A percentile compares a stretch with the other conserved stretches of the same genome.
These are phyloP conservation scores for Sus scrofa DNA, from an alignment of 2,113 vertebrate genomes.

Conservation along the genomic window DNA sequence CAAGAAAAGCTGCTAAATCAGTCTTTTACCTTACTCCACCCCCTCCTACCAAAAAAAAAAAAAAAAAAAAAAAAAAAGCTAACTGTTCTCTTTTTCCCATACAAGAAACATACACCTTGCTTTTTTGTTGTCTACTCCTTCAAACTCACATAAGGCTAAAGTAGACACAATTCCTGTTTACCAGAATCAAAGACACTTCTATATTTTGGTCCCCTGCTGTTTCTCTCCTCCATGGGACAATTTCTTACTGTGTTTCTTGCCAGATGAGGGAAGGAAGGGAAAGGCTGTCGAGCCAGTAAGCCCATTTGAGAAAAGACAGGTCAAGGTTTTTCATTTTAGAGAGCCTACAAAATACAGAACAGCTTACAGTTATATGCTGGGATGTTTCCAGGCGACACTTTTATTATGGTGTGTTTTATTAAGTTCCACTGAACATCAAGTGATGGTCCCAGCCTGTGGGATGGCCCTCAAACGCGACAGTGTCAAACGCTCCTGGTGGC, in stretches of 20 bases:
- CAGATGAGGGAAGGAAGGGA: conserved; percentile 16
- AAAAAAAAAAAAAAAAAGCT: not conserved
- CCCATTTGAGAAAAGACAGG: not conserved
- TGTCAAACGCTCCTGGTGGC: conserved; percentile 48
- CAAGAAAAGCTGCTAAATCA: not conserved
- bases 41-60: accelerated
- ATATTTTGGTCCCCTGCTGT: conserved; percentile 57
- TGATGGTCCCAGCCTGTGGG: not conserved
- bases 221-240: conserved; percentile 25
- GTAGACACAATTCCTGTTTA: conserved; percentile 60
- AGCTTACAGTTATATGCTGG: not conserved
- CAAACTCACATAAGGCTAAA: not conserved
- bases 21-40: not conserved
- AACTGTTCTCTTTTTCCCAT: not conserved
- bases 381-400: conserved; percentile 43
- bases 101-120: not conserved
- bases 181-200: conserved; percentile 73
- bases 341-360: conserved; percentile 3
- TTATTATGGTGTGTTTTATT: conserved; percentile 73
- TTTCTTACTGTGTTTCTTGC: conserved; percentile 69
- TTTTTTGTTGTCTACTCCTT: conserved; percentile 10
- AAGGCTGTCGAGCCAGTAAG: conserved; percentile 35
- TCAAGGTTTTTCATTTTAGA: conserved; percentile 64
- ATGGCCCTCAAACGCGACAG: not conserved
- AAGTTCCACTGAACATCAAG: conserved; percentile 73